A percentile compares a stretch with the other conserved stretches of the same genome.
phyloP scores from a whole-genome alignment of 2,888 invertebrate genomes.

The Onchidella celtica region DNA sequence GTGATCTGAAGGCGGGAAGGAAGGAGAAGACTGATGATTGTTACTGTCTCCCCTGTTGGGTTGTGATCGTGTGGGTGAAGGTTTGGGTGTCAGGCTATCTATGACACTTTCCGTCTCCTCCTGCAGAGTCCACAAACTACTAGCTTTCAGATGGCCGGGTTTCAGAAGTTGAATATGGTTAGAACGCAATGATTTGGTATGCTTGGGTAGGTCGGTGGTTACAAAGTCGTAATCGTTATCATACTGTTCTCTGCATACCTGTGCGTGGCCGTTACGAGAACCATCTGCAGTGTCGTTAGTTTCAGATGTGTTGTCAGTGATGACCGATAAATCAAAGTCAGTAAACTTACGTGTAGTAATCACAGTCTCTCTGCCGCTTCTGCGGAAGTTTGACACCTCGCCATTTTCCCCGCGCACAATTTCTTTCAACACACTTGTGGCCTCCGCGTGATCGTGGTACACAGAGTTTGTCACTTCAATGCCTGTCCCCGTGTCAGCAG shows the following conservation, averaged over 20 bases:
- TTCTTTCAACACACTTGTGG: slow-evolving; percentile 26
- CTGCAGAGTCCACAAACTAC: slow-evolving; percentile 47
- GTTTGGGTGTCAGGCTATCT: slow-evolving; percentile 26
- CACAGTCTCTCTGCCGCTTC: neutral
- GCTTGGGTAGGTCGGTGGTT: slow-evolving; percentile 4
- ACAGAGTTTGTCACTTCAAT: neutral
- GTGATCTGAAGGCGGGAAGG: neutral
- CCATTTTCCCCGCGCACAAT: slow-evolving; percentile 20
- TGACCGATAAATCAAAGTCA: neutral
- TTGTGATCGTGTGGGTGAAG: neutral
- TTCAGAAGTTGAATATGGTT: slow-evolving; percentile 28
- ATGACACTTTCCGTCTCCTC: slow-evolving; percentile 46
- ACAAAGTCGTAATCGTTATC: slow-evolving; percentile 44
- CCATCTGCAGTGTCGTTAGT: neutral
- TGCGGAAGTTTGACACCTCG: slow-evolving; percentile 17
- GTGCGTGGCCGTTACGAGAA: neutral
- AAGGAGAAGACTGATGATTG: neutral
- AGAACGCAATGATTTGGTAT: neutral
- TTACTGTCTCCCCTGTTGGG: neutral
- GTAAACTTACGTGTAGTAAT: neutral
- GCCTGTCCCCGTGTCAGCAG: neutral
- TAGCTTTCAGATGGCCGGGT: slow-evolving; percentile 35
- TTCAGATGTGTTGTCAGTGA: neutral
- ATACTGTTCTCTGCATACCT: neutral
- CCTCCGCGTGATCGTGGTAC: slow-evolving; percentile 47